Base-by-base conservation (phyloP, 2,113 vertebrate species). In the Notechis scutatus region DNA sequence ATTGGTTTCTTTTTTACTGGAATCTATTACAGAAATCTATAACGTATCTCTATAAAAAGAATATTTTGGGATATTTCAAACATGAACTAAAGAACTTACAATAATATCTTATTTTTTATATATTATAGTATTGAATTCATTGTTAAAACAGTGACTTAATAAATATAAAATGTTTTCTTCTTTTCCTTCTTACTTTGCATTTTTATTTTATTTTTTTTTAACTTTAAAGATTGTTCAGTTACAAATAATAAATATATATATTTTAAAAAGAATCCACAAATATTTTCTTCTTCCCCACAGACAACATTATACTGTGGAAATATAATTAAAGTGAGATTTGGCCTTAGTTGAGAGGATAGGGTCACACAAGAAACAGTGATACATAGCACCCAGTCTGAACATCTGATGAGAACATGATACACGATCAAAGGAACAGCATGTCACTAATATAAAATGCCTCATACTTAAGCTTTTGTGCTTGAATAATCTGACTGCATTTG, bases 401-500 rank as follows among this genome's bases (percentile, higher is more conserved):
- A 92, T 64, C 91, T n/a, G 54, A 29, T 93, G 64, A 6, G 5
- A 26, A 8, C 87, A 34, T 47, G 56, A 55, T 18, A 52, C 93
- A 21, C 24, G 14, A 91, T 59, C 59, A 0, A 3, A 94, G 85
- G 29, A 90, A 61, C 0, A n/a, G 0, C 26, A 29, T 0, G 0
- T 24, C 23, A 54, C 6, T 8, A 85, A 20, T 0, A 91, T 15
- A 87, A 5, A 18, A 89, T 61, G 11, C 0, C 0, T 29, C 45
- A 45, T 24, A 57, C 57, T 39, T 61, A 90, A 42, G 20, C 47
- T 61, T 87, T 89, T 69, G 74, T 85, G 64, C 52, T 0, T 0
- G 21, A 55, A 92, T 96, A 91, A 94, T 10, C 20, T 3, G 1
- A 9, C 90, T 57, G 34, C 61, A 57, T 61, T 92, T 54, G 88